These are phyloP conservation scores for Craseonycteris thonglongyai DNA, from an alignment of 2,113 vertebrate species.

Conservation along the genomic window DNA sequence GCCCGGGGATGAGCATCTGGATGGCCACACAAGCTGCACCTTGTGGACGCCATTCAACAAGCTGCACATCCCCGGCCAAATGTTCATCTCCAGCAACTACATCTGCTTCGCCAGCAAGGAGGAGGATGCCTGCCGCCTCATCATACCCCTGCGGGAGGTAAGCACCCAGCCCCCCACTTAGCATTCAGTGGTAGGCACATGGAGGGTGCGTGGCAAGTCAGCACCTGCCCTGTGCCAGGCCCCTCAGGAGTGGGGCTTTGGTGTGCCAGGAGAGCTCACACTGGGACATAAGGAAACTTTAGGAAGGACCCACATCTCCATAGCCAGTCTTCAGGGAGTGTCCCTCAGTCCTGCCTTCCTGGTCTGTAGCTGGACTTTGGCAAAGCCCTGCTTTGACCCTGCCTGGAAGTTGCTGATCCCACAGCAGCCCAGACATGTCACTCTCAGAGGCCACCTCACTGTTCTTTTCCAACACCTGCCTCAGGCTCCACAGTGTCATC, in stretches of 20 bases:
- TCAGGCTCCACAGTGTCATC: not conserved
- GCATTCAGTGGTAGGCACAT: not conserved
- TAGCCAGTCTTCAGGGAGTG: not conserved
- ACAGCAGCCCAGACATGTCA: not conserved
- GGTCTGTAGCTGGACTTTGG: not conserved
- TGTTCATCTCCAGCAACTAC: constrained; percentile 98
- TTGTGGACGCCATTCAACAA: constrained; percentile 96
- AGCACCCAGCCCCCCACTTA: not conserved
- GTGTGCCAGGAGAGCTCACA: not conserved
- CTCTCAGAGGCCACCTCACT: not conserved
- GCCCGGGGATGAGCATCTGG: constrained; percentile 91
- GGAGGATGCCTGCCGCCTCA: constrained; percentile 93
- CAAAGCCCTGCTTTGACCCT: not conserved
- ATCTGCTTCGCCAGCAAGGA: constrained; percentile 96
- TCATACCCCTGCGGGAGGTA: constrained; percentile 96
- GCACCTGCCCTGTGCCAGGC: not conserved
- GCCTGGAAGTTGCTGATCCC: not conserved
- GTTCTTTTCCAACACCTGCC: not conserved
- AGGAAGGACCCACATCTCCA: not conserved
- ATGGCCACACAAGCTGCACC: constrained; percentile 96
- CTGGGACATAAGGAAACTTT: not conserved
- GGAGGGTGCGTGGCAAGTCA: not conserved
- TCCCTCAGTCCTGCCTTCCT: not conserved
- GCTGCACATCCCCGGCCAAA: constrained; percentile 94
- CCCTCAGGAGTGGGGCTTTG: not conserved